Conservation (phyloP, 2,113 vertebrate species). For the Seriola aureovittata region DNA sequence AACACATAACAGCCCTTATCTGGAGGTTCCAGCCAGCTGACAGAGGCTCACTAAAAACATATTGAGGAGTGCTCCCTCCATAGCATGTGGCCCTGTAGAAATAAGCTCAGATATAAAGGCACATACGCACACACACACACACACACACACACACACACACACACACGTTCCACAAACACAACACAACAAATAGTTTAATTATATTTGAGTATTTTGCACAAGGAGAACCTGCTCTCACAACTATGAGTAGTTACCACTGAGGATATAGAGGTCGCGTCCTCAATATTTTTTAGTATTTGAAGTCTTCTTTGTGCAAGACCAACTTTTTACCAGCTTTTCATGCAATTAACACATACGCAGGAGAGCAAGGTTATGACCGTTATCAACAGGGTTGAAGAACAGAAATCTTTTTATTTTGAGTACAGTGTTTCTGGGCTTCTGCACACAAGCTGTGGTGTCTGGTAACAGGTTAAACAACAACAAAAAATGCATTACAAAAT, state of each 20-base stretch:
- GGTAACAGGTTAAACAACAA: too few species aligned
- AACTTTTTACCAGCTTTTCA: neutral
- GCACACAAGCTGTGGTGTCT: neutral
- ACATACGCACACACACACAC: neutral
- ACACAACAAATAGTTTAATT: slow-evolving; percentile 2
- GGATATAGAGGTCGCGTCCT: neutral
- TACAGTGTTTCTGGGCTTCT: neutral
- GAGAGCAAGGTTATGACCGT: neutral
- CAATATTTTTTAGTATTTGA: neutral
- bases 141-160: too few species aligned
- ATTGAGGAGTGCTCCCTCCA: slow-evolving; percentile 52
- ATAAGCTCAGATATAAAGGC: slow-evolving; percentile 46
- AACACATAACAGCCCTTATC: slow-evolving; percentile 78
- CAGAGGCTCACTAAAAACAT: slow-evolving; percentile 60
- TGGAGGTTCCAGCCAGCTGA: slow-evolving; percentile 74
- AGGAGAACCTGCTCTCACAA: neutral
- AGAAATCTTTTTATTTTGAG: neutral
- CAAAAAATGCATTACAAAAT: too few species aligned
- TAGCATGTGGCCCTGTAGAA: slow-evolving; percentile 43
- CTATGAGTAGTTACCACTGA: neutral
- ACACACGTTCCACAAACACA: slow-evolving; percentile 1
- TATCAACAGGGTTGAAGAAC: neutral
- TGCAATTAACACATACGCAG: neutral
- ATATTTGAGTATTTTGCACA: neutral
- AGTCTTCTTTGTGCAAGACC: neutral